phyloP scores from a whole-genome alignment of 2,888 invertebrate species.

The Sphinx pinastri region DNA sequence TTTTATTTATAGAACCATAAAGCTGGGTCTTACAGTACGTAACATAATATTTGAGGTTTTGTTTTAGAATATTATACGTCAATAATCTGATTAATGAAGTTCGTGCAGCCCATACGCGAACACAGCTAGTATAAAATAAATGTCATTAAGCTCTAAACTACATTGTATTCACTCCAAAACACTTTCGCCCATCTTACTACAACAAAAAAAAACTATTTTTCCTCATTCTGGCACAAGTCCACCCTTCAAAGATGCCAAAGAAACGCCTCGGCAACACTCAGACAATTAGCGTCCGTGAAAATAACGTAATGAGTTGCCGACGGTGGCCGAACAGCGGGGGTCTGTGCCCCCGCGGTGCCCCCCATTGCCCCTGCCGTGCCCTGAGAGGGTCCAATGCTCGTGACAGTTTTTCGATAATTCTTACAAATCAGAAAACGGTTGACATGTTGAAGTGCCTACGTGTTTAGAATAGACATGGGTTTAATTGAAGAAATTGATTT shows the following conservation, averaged over 20 bases:
- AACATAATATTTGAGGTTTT: no score
- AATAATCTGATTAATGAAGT: no score
- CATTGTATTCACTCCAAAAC: background rate
- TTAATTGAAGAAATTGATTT: background rate
- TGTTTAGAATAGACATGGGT: constrained; percentile 13
- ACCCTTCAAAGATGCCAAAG: constrained; percentile 27
- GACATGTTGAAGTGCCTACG: constrained; percentile 34
- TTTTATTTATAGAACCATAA: no score
- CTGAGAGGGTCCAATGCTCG: constrained; percentile 33
- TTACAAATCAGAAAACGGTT: constrained; percentile 33
- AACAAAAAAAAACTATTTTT: constrained; percentile 14
- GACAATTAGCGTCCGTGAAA: constrained; percentile 39
- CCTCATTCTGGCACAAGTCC: constrained; percentile 23
- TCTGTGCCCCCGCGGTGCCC: constrained; percentile 20
- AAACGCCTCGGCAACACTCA: constrained; percentile 35
- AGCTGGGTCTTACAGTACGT: no score
- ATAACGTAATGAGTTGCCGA: constrained; percentile 37
- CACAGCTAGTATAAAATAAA: no score
- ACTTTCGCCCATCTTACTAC: background rate
- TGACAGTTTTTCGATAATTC: constrained; percentile 41
- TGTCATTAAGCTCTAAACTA: no score
- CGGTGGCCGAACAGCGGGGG: constrained; percentile 19
- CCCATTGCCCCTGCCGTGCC: constrained; percentile 28
- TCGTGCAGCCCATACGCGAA: no score
- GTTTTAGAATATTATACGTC: no score